These are phyloP conservation scores for Tribolium castaneum DNA, from an alignment of 1,140 invertebrate species.

Conservation along the genomic window DNA sequence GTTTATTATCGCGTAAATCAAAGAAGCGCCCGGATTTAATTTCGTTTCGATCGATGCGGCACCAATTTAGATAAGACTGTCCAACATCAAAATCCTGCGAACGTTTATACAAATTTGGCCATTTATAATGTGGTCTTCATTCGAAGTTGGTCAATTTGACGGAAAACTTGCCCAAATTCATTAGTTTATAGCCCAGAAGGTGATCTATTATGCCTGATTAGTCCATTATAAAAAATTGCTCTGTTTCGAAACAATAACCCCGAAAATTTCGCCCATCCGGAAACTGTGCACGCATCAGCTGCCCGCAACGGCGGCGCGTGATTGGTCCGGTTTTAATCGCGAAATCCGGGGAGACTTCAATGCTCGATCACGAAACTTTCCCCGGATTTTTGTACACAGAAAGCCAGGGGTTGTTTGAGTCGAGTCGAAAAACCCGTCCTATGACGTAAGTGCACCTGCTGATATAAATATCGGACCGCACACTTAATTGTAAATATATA, in stretches of 20 bases:
- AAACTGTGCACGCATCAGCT: slow-evolving; percentile 10
- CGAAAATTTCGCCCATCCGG: slow-evolving; percentile 6
- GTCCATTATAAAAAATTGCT: slow-evolving; percentile 17
- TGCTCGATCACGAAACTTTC: not conserved
- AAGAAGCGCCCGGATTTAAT: not conserved
- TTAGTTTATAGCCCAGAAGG: slow-evolving; percentile 15
- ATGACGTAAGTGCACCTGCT: slow-evolving; percentile 46
- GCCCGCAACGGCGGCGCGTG: not conserved
- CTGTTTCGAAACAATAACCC: not conserved
- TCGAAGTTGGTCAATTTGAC: not conserved
- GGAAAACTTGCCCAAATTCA: not conserved
- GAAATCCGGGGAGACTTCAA: not conserved
- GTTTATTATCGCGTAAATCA: slow-evolving; percentile 28
- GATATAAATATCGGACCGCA: slow-evolving; percentile 50
- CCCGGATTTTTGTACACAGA: not conserved
- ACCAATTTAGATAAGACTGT: not conserved
- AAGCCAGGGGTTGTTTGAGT: not conserved
- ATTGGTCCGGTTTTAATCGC: slow-evolving; percentile 7
- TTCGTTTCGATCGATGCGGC: not conserved
- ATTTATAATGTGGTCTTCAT: too few relatives aligned
- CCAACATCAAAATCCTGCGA: too few relatives aligned
- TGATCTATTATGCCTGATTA: slow-evolving; percentile 24
- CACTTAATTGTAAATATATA: slow-evolving; percentile 50
- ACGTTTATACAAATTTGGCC: too few relatives aligned
- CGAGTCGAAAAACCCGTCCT: not conserved